These are phyloP conservation scores for Bergia puertoricense DNA, from an alignment of 92 coral and sea anemone species.

Conservation along the genomic window DNA sequence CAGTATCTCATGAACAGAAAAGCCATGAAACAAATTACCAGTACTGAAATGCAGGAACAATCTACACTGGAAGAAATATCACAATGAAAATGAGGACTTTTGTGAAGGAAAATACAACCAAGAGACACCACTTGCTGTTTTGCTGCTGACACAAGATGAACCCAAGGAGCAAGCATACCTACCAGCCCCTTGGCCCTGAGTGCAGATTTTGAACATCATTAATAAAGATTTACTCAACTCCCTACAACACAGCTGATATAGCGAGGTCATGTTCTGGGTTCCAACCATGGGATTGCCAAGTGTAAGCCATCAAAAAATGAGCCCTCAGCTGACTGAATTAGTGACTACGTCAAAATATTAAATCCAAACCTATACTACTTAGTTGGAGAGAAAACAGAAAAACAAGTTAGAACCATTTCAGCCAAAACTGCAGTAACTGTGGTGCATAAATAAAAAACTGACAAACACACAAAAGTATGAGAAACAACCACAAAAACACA, in stretches of 20 bases:
- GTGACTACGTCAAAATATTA: neutral
- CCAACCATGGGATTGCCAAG: slow-evolving; percentile 58
- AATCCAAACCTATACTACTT: slow-evolving; percentile 45
- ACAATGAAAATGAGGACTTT: slow-evolving; percentile 14
- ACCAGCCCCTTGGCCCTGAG: slow-evolving; percentile 37
- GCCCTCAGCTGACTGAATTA: slow-evolving; percentile 41
- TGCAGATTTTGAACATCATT: neutral
- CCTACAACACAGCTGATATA: slow-evolving; percentile 76
- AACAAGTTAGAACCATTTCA: slow-evolving; percentile 37
- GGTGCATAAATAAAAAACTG: neutral
- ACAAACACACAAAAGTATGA: neutral
- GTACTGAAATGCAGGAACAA: neutral
- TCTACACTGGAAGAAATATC: neutral
- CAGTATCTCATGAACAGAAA: neutral
- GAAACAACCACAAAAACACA: neutral
- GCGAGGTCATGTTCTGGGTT: slow-evolving; percentile 74
- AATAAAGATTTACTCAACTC: slow-evolving; percentile 50
- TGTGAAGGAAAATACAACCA: slow-evolving; percentile 46
- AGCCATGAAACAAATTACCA: neutral
- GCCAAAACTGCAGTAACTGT: neutral
- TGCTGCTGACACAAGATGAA: neutral
- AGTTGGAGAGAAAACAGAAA: slow-evolving; percentile 35
- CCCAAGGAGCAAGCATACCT: slow-evolving; percentile 31
- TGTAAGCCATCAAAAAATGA: slow-evolving; percentile 41
- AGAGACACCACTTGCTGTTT: slow-evolving; percentile 28